Evolutionary conservation across 2,797 vertebrate species (phyloP).

Genomic region (Perodicticus potto): DNA sequence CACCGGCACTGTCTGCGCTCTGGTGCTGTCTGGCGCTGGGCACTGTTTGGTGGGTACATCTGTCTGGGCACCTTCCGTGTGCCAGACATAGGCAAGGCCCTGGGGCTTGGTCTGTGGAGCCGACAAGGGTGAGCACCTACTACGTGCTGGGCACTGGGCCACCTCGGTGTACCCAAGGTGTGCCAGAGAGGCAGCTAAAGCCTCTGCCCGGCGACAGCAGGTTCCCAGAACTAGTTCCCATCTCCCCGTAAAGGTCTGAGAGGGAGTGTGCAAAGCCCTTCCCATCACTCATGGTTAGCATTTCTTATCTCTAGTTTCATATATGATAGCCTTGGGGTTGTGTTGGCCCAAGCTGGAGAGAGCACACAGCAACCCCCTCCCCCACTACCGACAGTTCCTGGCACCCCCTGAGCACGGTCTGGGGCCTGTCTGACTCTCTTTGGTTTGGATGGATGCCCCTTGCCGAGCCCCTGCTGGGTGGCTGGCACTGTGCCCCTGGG

Average conservation of each 20-base stretch:
- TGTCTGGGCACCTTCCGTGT: neutral
- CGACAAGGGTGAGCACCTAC: neutral
- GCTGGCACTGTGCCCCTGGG: neutral
- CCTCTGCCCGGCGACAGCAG: too few relatives aligned
- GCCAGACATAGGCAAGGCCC: too few relatives aligned
- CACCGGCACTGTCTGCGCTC: accelerated
- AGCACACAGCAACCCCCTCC: accelerated
- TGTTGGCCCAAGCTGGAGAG: neutral
- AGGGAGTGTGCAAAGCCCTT: neutral
- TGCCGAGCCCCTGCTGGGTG: neutral
- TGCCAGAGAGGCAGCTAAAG: neutral
- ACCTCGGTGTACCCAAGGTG: neutral
- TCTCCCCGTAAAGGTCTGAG: neutral
- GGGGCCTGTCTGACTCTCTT: neutral
- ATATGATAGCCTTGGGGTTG: neutral
- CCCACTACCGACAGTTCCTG: too few relatives aligned
- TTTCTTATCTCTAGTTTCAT: neutral
- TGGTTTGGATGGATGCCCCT: neutral
- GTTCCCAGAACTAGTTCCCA: neutral
- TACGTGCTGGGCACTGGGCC: neutral
- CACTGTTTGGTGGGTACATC: neutral
- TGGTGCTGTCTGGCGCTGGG: accelerated
- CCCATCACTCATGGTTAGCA: neutral
- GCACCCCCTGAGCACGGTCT: neutral
- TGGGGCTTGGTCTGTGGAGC: neutral